Evolutionary conservation across 1,140 invertebrate genomes (phyloP), one percentile per base, ranked within the genome.

Genomic region (Andrena cerasifolii): DNA sequence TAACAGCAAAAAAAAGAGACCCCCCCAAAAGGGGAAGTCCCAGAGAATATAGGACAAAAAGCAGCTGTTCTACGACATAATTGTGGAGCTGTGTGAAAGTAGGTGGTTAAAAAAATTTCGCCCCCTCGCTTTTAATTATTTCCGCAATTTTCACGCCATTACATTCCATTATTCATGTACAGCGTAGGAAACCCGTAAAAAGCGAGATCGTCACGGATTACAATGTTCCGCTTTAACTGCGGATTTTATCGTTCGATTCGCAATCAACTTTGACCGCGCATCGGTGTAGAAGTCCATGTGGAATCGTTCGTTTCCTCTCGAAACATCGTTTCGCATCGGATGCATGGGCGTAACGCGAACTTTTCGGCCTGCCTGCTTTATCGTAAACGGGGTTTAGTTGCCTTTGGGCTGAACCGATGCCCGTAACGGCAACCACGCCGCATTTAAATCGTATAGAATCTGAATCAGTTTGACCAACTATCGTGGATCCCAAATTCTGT

Each of bases 81-180:
- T 82, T 72, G 66, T 12, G 21, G 16, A 49, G n/a, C 79, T 45
- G 82, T 83, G 72, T 40, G 24, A n/a, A 51, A 14, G 21, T 24
- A 4, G 12, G 18, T 8, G 8, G 28, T 59, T 54, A 24, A 49
- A 70, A 47, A 31, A 58, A 14, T 28, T 53, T 2, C 12, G 51
- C 24, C 18, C 56, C 54, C 71, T 54, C 43, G 26, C 31, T 70
- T 70, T 83, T 67, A 83, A 83, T 83, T 83, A 83, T 79, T n/a
- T 82, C 43, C 28, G 31, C 31, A 31, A 56, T 62, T 66, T 40
- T 56, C 65, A 28, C n/a, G 36, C 36, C 65, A 21, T 79, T 79
- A 67, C 51, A 61, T 83, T 74, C 54, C 56, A 51, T 26, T 62
- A 43, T 45, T 47, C 53, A 33, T 3, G 18, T 6, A 8, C 51